A percentile compares a stretch with the other conserved stretches of the same genome.
phyloP scores from a whole-genome alignment of 2,888 invertebrate genomes.

The Orgyia antiqua region DNA sequence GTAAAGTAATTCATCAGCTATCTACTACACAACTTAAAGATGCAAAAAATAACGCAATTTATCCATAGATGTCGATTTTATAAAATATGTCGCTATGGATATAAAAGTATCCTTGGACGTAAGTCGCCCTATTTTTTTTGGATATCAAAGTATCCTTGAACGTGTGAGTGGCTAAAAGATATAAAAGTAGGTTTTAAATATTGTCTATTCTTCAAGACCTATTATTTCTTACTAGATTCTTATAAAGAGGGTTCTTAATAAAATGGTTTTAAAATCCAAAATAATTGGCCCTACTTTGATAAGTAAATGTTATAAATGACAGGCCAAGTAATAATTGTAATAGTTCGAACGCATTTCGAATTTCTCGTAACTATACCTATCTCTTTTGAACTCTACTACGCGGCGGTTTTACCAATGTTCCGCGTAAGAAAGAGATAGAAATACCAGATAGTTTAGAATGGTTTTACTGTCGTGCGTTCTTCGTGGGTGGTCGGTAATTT shows the following conservation, averaged over 20 bases:
- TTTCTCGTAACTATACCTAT: slow-evolving; percentile 7
- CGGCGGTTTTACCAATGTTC: slow-evolving; percentile 8
- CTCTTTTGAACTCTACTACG: slow-evolving; percentile 14
- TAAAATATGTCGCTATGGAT: too few species aligned
- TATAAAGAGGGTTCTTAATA: slow-evolving; percentile 11
- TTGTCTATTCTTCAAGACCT: slow-evolving; percentile 15
- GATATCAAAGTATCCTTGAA: too few species aligned
- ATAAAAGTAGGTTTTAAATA: too few species aligned
- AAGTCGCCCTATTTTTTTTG: too few species aligned
- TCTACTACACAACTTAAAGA: too few species aligned
- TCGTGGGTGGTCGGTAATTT: slow-evolving; percentile 70
- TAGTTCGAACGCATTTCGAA: slow-evolving; percentile 25
- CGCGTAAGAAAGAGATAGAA: slow-evolving; percentile 9
- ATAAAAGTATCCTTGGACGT: too few species aligned
- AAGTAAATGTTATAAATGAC: slow-evolving; percentile 18
- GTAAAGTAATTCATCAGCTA: too few species aligned
- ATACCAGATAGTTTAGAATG: slow-evolving; percentile 14
- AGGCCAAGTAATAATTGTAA: slow-evolving; percentile 26
- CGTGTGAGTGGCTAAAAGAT: too few species aligned
- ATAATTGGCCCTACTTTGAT: slow-evolving; percentile 19
- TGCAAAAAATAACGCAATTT: too few species aligned
- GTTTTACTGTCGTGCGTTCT: slow-evolving; percentile 24
- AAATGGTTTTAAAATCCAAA: slow-evolving; percentile 12
- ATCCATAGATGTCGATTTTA: too few species aligned
- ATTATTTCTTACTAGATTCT: slow-evolving; percentile 1